Evolutionary conservation across 2,888 invertebrate genomes (phyloP), one percentile per base, ranked within the genome.

Genomic region (Cremastinae sp.): DNA sequence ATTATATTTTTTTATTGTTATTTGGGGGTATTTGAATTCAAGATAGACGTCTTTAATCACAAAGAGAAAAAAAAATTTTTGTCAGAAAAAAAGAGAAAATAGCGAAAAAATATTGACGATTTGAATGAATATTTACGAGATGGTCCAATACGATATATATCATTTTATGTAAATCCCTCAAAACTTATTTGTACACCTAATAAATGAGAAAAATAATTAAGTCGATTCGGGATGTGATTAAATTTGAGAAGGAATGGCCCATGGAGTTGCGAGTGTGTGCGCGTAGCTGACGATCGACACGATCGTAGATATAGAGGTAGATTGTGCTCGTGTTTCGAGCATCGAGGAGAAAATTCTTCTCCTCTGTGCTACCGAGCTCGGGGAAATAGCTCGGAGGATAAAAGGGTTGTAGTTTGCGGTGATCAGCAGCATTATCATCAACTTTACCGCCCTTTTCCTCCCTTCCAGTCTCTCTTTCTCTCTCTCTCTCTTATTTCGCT

Each of bases 271-370:
- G 9, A 20, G 58, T 9, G 34, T 54, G 49, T 65, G 61, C 65
- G 20, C 54, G 36, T 68, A 74, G 16, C 56, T 59, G 62, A 65
- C 70, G 70, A 74, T 69, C 70, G 74, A 74, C 77, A 65, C 73
- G 74, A 74, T 77, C 74, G 74, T 53, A 70, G 69, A 65, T n/a
- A n/a, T 74, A 65, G 59, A 64, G 74, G 54, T 59, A 53, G 69
- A 65, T 70, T 59, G 69, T 64, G 59, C 36, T 41, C 12, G 47
- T 59, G 49, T 47, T 28, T 7, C 58, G 41, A 16, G 54, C 36
- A 38, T 43, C 64, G 58, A 64, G 38, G 22, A 58, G 72, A 43
- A 70, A 65, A 69, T 74, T 58, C 61, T 49, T 69, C 54, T 61
- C 38, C 47, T 49, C 45, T 58, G 41, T 8, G 62, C 51, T 34